These are phyloP conservation scores for Lerema accius DNA, from an alignment of 1,140 invertebrate genomes.

Conservation along the genomic window DNA sequence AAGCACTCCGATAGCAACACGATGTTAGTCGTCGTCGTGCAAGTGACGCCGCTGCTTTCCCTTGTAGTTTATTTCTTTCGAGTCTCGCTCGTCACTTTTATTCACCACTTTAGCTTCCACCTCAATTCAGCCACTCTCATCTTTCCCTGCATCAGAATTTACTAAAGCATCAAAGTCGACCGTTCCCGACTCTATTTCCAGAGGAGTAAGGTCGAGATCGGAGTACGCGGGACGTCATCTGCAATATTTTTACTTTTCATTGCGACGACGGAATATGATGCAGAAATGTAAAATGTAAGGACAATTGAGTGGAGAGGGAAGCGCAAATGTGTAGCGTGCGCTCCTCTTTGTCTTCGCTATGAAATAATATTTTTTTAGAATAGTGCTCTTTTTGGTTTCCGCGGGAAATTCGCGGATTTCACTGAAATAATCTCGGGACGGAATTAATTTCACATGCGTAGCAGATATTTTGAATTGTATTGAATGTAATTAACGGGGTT, in stretches of 20 bases:
- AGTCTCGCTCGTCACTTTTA: slow-evolving; percentile 74
- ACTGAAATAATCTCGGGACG: slow-evolving; percentile 14
- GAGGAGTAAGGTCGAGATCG: slow-evolving; percentile 35
- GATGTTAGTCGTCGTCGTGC: slow-evolving; percentile 18
- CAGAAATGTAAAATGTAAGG: slow-evolving; percentile 79
- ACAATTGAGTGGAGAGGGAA: slow-evolving; percentile 72
- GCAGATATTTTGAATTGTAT: background rate
- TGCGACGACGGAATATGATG: slow-evolving; percentile 76
- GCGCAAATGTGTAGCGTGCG: slow-evolving; percentile 63
- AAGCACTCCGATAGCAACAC: slow-evolving; percentile 14
- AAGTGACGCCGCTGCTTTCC: slow-evolving; percentile 45
- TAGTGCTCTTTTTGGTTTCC: slow-evolving; percentile 45
- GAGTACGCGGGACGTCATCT: slow-evolving; percentile 36
- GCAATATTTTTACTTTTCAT: slow-evolving; percentile 80
- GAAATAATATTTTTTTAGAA: slow-evolving; percentile 51
- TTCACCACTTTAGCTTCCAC: slow-evolving; percentile 75
- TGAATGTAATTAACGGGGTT: background rate
- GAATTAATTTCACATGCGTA: slow-evolving; percentile 7
- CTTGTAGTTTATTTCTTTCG: slow-evolving; percentile 71
- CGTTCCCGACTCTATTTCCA: slow-evolving; percentile 36
- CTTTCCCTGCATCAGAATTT: slow-evolving; percentile 72
- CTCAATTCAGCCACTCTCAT: slow-evolving; percentile 75
- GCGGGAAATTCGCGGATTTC: slow-evolving; percentile 26
- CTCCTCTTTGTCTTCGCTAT: slow-evolving; percentile 56
- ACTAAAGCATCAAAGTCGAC: slow-evolving; percentile 38